Evolutionary conservation across 2,888 invertebrate genomes (phyloP), one percentile per base, ranked within the genome.

Genomic region (Mythimna impura): DNA sequence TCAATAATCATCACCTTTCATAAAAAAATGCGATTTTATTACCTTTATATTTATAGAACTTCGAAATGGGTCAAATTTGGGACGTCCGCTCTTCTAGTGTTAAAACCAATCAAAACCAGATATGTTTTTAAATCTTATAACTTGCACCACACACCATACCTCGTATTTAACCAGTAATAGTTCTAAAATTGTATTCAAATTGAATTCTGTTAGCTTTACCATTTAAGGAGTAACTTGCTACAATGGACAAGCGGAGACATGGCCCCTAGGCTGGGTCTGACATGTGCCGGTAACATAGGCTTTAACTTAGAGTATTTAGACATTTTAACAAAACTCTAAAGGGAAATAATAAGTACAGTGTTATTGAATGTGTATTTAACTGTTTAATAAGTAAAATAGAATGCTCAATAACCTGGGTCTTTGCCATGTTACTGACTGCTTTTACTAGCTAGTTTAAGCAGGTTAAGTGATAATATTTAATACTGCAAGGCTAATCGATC

Each of bases 101-200:
- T 12, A 14, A 14, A 9, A 43, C 5, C 14, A 12, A 43, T 43
- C 43, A 14, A 43, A 43, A 7, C n/a, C n/a, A n/a, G n/a, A n/a
- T n/a, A n/a, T 47, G 2, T 6, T 47, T 14, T 17, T 5, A 50
- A 20, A 7, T 58, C 58, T n/a, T 67, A 0, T 58, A 12, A 9
- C 72, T 82, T 78, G 36, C 1, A 58, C 76, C 73, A 64, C 10
- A n/a, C 2, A 12, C 17, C 1, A 30, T 58, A 50, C n/a, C 22
- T 71, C 25, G 62, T 71, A 67, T 78, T 73, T 66, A 74, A 62
- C 74, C 63, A 55, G 71, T 68, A 71, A 77, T 82, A 71, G 72
- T 71, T 78, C 85, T 78, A 70, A 82, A 84, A 84, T 78, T 75
- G 73, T 77, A 73, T 73, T 67, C 72, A 70, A 80, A 81, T 81